Evolutionary conservation across 2,888 invertebrate genomes (phyloP).

Genomic region (Malacosoma neustria): DNA sequence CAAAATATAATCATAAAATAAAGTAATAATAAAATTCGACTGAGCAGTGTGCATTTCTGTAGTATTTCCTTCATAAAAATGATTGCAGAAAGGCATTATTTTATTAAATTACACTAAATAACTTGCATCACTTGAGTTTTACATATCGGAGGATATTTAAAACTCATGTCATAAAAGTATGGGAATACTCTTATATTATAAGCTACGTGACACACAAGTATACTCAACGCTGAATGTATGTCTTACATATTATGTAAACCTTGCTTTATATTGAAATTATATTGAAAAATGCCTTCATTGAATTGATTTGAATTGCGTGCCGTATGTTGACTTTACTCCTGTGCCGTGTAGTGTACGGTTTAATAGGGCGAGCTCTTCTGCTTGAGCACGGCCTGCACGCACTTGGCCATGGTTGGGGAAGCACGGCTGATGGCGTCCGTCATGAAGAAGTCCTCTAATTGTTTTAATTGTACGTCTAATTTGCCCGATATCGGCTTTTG

Average conservation of each 20-base stretch:
- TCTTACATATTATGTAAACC: too few relatives aligned
- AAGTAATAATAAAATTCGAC: conserved; percentile 21
- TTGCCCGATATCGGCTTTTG: conserved; percentile 69
- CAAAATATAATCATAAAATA: too few relatives aligned
- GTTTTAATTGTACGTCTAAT: conserved; percentile 83
- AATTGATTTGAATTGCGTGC: too few relatives aligned
- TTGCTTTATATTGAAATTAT: too few relatives aligned
- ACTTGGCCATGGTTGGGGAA: conserved; percentile 99
- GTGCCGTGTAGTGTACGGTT: too few relatives aligned
- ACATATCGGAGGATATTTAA: background rate
- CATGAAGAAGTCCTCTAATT: conserved; percentile 93
- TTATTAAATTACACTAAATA: conserved; percentile 38
- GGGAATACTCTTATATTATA: too few relatives aligned
- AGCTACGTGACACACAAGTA: too few relatives aligned
- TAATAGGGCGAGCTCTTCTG: conserved; percentile 71
- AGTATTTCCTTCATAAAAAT: conserved; percentile 59
- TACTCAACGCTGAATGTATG: too few relatives aligned
- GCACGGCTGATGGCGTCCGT: conserved; percentile 97
- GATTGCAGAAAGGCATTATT: conserved; percentile 58
- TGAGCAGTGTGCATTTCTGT: conserved; percentile 43
- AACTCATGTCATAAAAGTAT: too few relatives aligned
- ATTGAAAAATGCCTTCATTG: too few relatives aligned
- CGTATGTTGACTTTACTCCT: too few relatives aligned
- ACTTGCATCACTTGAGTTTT: conserved; percentile 20
- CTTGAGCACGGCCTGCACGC: conserved; percentile 92